Evolutionary conservation across 2,113 vertebrate genomes (phyloP).

Genomic region (Catharus bicknelli): DNA sequence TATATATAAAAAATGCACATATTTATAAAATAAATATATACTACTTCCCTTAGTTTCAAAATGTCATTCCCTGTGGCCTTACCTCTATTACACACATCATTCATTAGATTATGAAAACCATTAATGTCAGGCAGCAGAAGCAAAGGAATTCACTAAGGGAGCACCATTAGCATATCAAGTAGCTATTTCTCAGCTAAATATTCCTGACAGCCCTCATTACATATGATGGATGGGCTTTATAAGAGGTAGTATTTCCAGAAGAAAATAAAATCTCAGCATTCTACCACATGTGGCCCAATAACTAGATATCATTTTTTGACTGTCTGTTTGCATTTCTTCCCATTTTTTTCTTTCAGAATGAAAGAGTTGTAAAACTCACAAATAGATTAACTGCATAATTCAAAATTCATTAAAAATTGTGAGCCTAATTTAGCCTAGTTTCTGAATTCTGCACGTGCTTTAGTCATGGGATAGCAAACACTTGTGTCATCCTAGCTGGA

Average conservation of each 20-base stretch:
- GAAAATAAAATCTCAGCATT: constrained; percentile 77
- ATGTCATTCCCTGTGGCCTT: constrained; percentile 78
- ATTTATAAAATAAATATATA: constrained; percentile 49
- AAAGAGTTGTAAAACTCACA: constrained; percentile 64
- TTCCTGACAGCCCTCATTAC: constrained; percentile 89
- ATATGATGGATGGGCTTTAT: constrained; percentile 87
- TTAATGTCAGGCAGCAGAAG: constrained; percentile 90
- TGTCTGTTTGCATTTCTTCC: constrained; percentile 60
- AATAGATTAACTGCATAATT: constrained; percentile 71
- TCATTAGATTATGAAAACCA: constrained; percentile 94
- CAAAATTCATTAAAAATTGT: constrained; percentile 71
- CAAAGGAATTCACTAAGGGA: constrained; percentile 87
- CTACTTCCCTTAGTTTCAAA: constrained; percentile 41
- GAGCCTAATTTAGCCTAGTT: constrained; percentile 64
- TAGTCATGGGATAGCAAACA: constrained; percentile 35
- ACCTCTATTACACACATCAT: constrained; percentile 85
- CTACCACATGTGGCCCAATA: constrained; percentile 60
- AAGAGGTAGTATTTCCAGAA: constrained; percentile 82
- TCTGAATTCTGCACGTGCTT: constrained; percentile 56
- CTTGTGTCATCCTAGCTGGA: not conserved
- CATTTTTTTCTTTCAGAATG: constrained; percentile 47
- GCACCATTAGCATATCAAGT: constrained; percentile 90
- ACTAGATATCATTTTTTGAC: constrained; percentile 60
- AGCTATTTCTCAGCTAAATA: constrained; percentile 88
- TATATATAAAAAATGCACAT: constrained; percentile 24